Evolutionary conservation across 2,888 invertebrate genomes (phyloP).

Genomic region (Lithosia quadra): DNA sequence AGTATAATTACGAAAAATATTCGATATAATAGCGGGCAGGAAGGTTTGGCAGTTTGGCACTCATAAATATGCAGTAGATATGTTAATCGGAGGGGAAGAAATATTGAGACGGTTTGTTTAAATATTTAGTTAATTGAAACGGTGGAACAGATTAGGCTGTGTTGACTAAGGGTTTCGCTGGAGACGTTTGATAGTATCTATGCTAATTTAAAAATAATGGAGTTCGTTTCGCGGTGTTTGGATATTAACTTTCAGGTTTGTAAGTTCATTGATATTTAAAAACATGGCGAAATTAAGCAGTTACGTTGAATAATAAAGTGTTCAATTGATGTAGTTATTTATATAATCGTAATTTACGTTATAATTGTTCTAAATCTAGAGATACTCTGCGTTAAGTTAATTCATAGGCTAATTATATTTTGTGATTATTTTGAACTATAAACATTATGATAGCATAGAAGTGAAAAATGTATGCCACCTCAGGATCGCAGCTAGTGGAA

Average conservation of each 20-base stretch:
- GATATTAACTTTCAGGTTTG: background rate
- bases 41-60: constrained; percentile 43
- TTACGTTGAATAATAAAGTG: too few relatives aligned
- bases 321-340: too few relatives aligned
- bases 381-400: too few relatives aligned
- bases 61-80: constrained; percentile 68
- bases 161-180: constrained; percentile 19
- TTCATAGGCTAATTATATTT: too few relatives aligned
- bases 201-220: background rate
- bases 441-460: too few relatives aligned
- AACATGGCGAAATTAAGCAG: too few relatives aligned
- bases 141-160: constrained; percentile 41
- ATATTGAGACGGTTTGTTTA: constrained; percentile 56
- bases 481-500: background rate
- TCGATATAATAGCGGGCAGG: constrained; percentile 39
- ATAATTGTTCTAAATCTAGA: too few relatives aligned
- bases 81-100: constrained; percentile 63
- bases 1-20: constrained; percentile 49
- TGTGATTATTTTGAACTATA: too few relatives aligned
- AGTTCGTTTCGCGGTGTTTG: background rate
- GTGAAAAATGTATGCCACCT: background rate
- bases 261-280: too few relatives aligned
- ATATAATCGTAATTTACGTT: too few relatives aligned
- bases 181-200: background rate
- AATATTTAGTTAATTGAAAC: constrained; percentile 50